These are phyloP conservation scores for Boulengeromyrus knoepffleri DNA, from an alignment of 2,113 vertebrate genomes.

Conservation along the genomic window DNA sequence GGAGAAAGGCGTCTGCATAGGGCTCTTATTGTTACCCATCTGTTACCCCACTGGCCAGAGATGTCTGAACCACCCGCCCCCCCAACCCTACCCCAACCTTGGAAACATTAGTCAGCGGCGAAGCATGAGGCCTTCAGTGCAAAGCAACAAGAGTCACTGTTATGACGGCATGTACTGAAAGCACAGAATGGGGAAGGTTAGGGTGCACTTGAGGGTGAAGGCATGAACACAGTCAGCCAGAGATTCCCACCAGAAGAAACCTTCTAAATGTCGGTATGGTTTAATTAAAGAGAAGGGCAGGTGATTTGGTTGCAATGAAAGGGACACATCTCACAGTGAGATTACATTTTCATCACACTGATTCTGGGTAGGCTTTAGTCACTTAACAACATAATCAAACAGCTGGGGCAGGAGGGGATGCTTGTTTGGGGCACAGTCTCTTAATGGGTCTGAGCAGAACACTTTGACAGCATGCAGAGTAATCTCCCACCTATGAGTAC, in stretches of 20 bases:
- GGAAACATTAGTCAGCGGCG: background rate
- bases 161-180: background rate
- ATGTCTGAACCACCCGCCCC: background rate
- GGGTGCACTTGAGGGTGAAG: background rate
- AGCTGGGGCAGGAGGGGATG: background rate
- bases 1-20: background rate
- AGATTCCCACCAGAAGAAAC: background rate
- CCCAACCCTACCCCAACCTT: background rate
- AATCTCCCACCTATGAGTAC: slow-evolving; percentile 2
- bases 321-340: background rate
- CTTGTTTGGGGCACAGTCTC: background rate
- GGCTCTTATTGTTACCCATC: slow-evolving; percentile 4
- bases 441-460: background rate
- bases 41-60: background rate
- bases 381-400: background rate
- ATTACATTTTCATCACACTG: background rate
- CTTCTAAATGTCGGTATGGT: background rate
- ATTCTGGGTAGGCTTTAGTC: background rate
- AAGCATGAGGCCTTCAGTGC: background rate
- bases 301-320: background rate
- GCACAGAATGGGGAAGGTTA: background rate
- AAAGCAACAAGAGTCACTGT: background rate
- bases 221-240: background rate
- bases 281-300: background rate
- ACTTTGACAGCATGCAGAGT: background rate